A percentile compares a stretch with the other conserved stretches of the same genome.
Conservation (phyloP, 1,140 invertebrate species). For the Drosophila tsacasi region DNA sequence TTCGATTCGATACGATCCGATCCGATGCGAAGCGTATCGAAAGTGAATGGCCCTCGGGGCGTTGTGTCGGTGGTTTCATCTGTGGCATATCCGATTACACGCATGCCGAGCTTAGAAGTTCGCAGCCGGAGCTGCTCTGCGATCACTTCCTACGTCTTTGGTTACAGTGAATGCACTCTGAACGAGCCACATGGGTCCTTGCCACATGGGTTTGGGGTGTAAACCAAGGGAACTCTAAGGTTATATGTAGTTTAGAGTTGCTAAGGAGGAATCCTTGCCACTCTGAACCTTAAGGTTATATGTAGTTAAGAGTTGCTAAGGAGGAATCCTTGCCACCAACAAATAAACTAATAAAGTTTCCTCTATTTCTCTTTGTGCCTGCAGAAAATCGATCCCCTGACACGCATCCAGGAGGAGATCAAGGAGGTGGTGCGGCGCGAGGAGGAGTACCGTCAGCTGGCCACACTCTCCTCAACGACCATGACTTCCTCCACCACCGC, state of each 20-base stretch:
- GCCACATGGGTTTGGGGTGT: background rate
- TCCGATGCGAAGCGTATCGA: slow-evolving; percentile 18
- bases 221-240: too few species aligned
- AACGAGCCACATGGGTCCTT: background rate
- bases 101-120: slow-evolving; percentile 28
- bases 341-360: background rate
- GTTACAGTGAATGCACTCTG: slow-evolving; percentile 13
- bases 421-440: slow-evolving; percentile 89
- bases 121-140: slow-evolving; percentile 36
- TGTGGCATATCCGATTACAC: slow-evolving; percentile 56
- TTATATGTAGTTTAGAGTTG: too few species aligned
- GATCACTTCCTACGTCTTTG: slow-evolving; percentile 43
- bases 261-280: too few species aligned
- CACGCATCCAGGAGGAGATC: slow-evolving; percentile 89
- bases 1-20: slow-evolving; percentile 3
- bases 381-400: slow-evolving; percentile 87
- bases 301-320: background rate
- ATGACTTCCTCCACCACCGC: slow-evolving; percentile 24
- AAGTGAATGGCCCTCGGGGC: slow-evolving; percentile 28
- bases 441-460: slow-evolving; percentile 88
- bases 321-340: too few species aligned
- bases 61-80: slow-evolving; percentile 1
- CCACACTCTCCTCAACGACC: slow-evolving; percentile 82
- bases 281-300: background rate
- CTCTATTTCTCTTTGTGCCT: background rate